Conservation (phyloP, 2,113 vertebrate species). For the Orcinus orca region DNA sequence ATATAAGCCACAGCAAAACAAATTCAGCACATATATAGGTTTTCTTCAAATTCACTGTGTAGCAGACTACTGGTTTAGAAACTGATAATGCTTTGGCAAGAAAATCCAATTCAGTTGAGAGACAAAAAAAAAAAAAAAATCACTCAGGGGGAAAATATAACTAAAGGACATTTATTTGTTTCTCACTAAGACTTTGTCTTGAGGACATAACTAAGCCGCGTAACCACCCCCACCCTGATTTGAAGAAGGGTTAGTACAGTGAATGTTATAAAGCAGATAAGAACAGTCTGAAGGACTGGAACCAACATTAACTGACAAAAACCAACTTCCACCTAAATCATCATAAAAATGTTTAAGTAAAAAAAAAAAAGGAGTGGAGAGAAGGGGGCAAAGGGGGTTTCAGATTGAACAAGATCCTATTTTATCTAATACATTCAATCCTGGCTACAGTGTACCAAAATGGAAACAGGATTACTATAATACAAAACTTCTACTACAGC, state of each 20-base stretch:
- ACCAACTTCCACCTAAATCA: constrained; percentile 57
- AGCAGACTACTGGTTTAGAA: not conserved
- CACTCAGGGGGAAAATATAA: constrained; percentile 78
- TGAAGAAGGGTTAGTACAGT: constrained; percentile 75
- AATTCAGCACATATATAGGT: not conserved
- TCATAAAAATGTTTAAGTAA: constrained; percentile 74
- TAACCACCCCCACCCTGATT: constrained; percentile 42
- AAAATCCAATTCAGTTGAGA: constrained; percentile 18
- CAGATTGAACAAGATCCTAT: constrained; percentile 75
- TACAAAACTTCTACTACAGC: constrained; percentile 83
- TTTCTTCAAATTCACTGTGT: not conserved
- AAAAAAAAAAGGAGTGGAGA: not conserved
- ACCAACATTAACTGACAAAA: constrained; percentile 74
- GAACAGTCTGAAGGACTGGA: constrained; percentile 75
- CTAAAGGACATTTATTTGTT: constrained; percentile 84
- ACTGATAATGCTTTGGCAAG: not conserved
- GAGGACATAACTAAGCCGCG: constrained; percentile 72
- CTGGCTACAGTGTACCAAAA: constrained; percentile 79
- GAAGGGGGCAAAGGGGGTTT: not conserved
- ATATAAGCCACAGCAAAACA: constrained; percentile 19
- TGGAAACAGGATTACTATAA: constrained; percentile 83
- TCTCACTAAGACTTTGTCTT: constrained; percentile 73
- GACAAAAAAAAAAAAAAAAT: constrained; percentile 24
- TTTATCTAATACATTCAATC: constrained; percentile 78
- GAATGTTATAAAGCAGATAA: constrained; percentile 73